These are phyloP conservation scores for Coregonus ussuriensis DNA, from an alignment of 2,797 vertebrate genomes.

Conservation along the genomic window DNA sequence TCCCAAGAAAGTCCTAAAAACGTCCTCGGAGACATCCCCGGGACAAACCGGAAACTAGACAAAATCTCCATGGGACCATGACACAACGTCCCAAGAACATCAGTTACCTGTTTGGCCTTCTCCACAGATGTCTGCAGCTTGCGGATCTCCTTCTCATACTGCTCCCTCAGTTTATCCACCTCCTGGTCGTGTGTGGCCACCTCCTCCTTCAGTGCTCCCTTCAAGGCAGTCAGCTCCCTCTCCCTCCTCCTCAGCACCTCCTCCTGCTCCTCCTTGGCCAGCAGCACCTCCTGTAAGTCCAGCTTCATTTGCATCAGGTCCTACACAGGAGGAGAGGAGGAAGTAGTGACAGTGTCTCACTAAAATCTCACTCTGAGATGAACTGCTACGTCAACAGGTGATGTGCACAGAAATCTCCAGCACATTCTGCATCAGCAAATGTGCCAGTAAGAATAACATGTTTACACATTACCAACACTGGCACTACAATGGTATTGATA, in stretches of 20 bases:
- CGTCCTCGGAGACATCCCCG: too few species aligned
- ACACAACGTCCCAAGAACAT: too few species aligned
- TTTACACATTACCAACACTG: neutral
- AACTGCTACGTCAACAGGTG: neutral
- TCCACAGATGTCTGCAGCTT: constrained; percentile 79
- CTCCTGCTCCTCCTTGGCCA: constrained; percentile 90
- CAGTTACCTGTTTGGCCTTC: constrained; percentile 83
- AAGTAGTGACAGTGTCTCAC: neutral
- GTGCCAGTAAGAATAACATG: neutral
- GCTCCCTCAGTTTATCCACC: constrained; percentile 91
- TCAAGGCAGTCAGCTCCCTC: constrained; percentile 91
- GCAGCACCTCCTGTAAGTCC: constrained; percentile 84
- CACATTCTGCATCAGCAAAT: neutral
- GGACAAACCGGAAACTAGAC: too few species aligned
- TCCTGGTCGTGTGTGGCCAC: constrained; percentile 93
- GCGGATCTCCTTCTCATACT: constrained; percentile 85
- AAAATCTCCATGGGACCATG: too few species aligned
- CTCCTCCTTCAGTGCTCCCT: constrained; percentile 95
- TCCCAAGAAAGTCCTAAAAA: too few species aligned
- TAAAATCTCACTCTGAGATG: neutral
- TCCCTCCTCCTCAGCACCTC: constrained; percentile 89
- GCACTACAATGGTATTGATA: neutral
- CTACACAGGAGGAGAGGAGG: constrained; percentile 61
- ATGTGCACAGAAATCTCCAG: neutral
- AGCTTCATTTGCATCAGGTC: constrained; percentile 88